Evolutionary conservation across 2,888 invertebrate species (phyloP), one percentile per base, ranked within the genome.

Genomic region (Sycophila texana): DNA sequence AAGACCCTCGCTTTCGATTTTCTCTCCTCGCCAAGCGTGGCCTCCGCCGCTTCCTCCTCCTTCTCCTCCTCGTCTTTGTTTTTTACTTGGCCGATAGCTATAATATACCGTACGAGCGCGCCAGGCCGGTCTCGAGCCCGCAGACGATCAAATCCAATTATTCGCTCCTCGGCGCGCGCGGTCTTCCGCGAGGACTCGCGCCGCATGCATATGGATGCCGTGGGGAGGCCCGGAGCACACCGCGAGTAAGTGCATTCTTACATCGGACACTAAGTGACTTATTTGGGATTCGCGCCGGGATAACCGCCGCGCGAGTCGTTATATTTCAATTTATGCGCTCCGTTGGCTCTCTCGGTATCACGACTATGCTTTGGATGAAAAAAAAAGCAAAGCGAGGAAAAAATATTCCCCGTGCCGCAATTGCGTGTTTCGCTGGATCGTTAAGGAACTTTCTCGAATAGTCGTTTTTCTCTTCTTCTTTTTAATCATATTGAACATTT

Each of bases 121-220:
- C 39, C 39, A 39, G 39, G 39, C 39, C 39, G 10, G 39, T 39
- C 39, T 39, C 10, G 39, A 39, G 72, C 71, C 73, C 76, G 76
- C 61, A 71, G 73, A 73, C 77, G 70, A 77, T 80, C 77, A 58
- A 70, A 80, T 80, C 80, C 80, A 80, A 80, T 80, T 80, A 80
- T 80, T 80, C 74, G 55, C 60, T 58, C 51, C 65, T 49, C 65
- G 39, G 39, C 49, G 22, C n/a, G 39, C 39, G 22, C 58, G 20
- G 51, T 53, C 22, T 10, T 49, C 53, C 63, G 51, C 22, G 18
- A 20, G 22, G 22, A 51, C 57, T 60, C 20, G 14, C 20, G 20
- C 16, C 47, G 55, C 63, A 79, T 79, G 75, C 79, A 79, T 76
- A 79, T 79, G 79, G 72, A 79, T 75, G 65, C 20, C 4, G 3